These are phyloP conservation scores for Tragelaphus buxtoni DNA, from an alignment of 2,113 vertebrate genomes.

Conservation along the genomic window DNA sequence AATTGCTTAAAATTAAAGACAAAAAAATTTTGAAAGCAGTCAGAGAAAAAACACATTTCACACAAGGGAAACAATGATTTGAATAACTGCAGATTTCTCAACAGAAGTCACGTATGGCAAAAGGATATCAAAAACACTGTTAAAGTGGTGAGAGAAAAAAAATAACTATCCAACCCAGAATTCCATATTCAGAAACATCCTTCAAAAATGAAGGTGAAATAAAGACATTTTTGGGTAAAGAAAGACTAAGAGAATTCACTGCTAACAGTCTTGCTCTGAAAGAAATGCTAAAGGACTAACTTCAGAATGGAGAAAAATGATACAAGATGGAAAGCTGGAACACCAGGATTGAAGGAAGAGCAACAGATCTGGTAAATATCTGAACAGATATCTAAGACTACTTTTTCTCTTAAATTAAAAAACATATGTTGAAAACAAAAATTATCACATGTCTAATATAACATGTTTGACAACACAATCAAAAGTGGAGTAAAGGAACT, in stretches of 20 bases:
- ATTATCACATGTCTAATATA: background rate
- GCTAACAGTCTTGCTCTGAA: background rate
- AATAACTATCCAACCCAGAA: background rate
- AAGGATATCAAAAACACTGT: background rate
- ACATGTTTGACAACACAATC: background rate
- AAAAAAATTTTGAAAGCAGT: background rate
- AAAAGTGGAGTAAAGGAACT: background rate
- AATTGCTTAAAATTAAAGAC: background rate
- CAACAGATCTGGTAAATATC: background rate
- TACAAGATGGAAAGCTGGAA: background rate
- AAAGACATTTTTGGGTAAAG: background rate
- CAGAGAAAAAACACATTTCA: background rate
- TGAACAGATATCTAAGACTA: background rate
- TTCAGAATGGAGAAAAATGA: background rate
- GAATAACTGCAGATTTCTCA: background rate
- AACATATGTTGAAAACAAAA: background rate
- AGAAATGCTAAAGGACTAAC: background rate
- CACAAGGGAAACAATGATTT: background rate
- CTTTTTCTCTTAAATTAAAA: constrained; percentile 8
- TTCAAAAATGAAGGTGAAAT: background rate
- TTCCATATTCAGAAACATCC: background rate
- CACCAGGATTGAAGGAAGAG: background rate
- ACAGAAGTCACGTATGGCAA: background rate
- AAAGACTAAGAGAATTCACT: background rate
- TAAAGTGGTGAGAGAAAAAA: background rate